Evolutionary conservation across 30 jellyfish, hydroid and myxozoan genomes (phyloP).

Genomic region (Hydractinia echinata): DNA sequence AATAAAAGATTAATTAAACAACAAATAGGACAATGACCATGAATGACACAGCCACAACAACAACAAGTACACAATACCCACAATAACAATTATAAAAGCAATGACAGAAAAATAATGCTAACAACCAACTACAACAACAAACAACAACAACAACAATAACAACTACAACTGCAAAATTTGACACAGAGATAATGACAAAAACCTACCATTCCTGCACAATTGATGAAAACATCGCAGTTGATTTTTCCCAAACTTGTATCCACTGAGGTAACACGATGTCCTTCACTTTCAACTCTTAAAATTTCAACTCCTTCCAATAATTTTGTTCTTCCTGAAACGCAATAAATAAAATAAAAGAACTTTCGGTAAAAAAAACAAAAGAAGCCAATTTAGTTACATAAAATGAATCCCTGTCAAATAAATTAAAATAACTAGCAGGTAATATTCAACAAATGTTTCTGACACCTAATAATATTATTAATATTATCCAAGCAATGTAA

Average conservation of each 20-base stretch:
- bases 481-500: too few species aligned
- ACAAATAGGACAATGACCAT: background rate
- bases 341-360: background rate
- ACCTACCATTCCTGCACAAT: constrained; percentile 74
- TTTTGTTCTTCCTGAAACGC: constrained; percentile 38
- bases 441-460: too few species aligned
- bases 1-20: background rate
- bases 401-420: too few species aligned
- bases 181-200: too few species aligned
- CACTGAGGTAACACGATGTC: constrained; percentile 60
- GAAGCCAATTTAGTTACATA: too few species aligned
- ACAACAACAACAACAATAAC: background rate
- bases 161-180: background rate
- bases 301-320: constrained; percentile 55
- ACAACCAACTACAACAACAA: background rate
- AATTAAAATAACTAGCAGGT: too few species aligned
- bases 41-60: background rate
- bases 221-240: constrained; percentile 55
- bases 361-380: too few species aligned
- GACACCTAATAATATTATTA: too few species aligned
- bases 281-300: constrained; percentile 41
- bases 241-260: constrained; percentile 62
- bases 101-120: background rate
- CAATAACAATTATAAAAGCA: background rate
- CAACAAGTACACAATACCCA: background rate